Evolutionary conservation across 1,140 invertebrate species (phyloP), one percentile per base, ranked within the genome.

Genomic region (Drosophila sproati): DNA sequence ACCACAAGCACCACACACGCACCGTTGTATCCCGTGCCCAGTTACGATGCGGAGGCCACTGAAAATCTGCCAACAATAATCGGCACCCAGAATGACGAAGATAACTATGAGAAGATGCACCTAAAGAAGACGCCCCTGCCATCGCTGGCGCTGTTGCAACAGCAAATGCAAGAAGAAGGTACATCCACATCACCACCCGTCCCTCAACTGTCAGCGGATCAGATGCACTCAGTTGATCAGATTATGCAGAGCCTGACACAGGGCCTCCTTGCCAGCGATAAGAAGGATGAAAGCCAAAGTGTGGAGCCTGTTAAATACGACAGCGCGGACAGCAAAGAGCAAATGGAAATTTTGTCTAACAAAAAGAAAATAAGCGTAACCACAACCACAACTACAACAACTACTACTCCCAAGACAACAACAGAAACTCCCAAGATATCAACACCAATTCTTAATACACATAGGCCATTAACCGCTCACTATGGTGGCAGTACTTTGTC

Each of bases 151-250:
- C 77, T 86, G 45, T 63, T 79, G 34, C 86, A 77, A 57, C 92
- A 66, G 43, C 80, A 77, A 31, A 67, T 78, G 77, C 86, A 79
- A 20, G 20, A 20, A 47, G 75, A 56, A 12, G 78, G 78, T 32
- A 78, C 73, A 47, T 76, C 71, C 34, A 69, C 83, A 1, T 73
- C 83, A 4, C 61, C 82, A 5, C 60, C 90, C 3, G 80, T 73
- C 71, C 70, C 90, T 67, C 60, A 83, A 37, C 32, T 76, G 35
- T 76, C 77, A n/a, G 71, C 71, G 5, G 81, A 70, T 39, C 78
- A 91, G 34, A 91, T 91, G n/a, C 54, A 77, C 4, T 91, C 89
- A 3, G 82, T 91, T 76, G 89, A 91, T 60, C 85, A 91, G 56
- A 91, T 91, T 32, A 75, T 91, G 41, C 78, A 87, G 54, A 88